A percentile compares a stretch with the other conserved stretches of the same genome.
phyloP scores from a whole-genome alignment of 1,140 invertebrate genomes.

The Mercenaria mercenaria region DNA sequence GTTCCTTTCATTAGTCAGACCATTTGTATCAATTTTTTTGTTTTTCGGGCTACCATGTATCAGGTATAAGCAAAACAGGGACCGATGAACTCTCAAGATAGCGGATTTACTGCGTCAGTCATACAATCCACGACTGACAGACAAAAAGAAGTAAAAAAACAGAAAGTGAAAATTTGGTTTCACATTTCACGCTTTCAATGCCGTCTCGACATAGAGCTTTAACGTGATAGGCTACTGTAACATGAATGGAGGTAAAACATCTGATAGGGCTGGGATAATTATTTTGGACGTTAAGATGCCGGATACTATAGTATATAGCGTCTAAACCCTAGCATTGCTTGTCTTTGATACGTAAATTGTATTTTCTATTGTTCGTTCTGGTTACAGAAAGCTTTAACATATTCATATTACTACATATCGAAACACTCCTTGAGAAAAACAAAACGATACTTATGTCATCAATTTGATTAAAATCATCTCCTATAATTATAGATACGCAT shows the following conservation, averaged over 20 bases:
- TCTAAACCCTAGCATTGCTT: no score
- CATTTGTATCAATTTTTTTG: constrained; percentile 2
- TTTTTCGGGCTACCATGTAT: constrained; percentile 28
- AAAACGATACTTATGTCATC: no score
- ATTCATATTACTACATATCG: no score
- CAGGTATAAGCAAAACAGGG: not conserved
- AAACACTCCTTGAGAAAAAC: no score
- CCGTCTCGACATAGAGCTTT: not conserved
- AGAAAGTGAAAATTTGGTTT: constrained; percentile 27
- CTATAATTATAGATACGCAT: no score
- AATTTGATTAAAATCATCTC: no score
- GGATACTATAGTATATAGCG: no score
- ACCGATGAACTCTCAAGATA: constrained; percentile 4
- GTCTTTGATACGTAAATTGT: no score
- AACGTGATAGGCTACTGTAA: not conserved
- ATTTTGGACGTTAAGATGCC: not conserved
- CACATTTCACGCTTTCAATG: not conserved
- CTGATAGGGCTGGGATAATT: not conserved
- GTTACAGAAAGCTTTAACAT: no score
- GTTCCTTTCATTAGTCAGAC: constrained; percentile 16
- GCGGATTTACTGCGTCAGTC: not conserved
- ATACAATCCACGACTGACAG: not conserved
- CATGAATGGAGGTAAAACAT: not conserved
- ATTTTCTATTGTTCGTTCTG: no score
- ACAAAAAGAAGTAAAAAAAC: constrained; percentile 17